A percentile compares a stretch with the other conserved stretches of the same genome.
phyloP scores from a whole-genome alignment of 2,113 vertebrate genomes.

The Lepidothrix coronata region DNA sequence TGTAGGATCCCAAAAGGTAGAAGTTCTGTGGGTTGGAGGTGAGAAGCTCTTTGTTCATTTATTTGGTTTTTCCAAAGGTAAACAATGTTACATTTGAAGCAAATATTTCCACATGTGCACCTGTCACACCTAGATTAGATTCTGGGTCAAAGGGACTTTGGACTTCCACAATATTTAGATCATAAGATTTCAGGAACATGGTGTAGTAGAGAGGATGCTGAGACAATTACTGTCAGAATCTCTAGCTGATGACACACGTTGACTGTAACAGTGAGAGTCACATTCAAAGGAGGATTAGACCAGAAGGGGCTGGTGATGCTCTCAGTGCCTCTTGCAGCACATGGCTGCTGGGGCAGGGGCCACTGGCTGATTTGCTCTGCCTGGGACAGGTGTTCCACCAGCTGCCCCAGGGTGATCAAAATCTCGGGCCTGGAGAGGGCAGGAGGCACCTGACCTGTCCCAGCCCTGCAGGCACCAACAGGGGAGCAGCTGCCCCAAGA shows the following conservation, averaged over 20 bases:
- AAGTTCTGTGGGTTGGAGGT: background rate
- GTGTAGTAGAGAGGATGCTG: background rate
- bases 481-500: fast-evolving
- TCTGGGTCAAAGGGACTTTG: background rate
- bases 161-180: fast-evolving
- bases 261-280: background rate
- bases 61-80: background rate
- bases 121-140: background rate
- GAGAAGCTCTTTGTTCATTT: background rate
- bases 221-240: background rate
- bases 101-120: background rate
- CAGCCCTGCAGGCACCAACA: background rate
- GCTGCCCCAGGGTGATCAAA: background rate
- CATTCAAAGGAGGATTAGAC: background rate
- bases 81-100: background rate
- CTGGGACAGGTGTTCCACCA: fast-evolving
- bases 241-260: background rate
- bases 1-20: background rate
- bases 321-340: fast-evolving
- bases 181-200: background rate
- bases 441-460: background rate
- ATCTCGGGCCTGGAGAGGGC: fast-evolving
- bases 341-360: background rate
- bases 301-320: background rate
- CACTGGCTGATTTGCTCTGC: background rate